Conservation (phyloP, 2,113 vertebrate species). For the Falcunculus frontatus region DNA sequence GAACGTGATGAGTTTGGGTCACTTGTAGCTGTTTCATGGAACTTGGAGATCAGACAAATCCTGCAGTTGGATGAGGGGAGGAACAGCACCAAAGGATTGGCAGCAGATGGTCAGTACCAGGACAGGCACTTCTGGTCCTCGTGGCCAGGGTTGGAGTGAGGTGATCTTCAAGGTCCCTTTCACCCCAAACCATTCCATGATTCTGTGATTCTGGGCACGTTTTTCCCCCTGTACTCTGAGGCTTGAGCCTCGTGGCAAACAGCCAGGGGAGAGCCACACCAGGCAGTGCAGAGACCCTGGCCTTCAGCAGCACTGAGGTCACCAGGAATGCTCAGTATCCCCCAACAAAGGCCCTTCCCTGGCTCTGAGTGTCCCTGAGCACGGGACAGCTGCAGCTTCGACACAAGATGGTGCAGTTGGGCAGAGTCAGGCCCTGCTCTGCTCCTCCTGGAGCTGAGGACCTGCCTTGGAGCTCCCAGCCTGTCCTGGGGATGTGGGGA, state of each 20-base stretch:
- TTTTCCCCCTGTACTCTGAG: background rate
- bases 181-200: background rate
- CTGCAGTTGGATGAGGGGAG: accelerated
- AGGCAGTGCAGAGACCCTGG: background rate
- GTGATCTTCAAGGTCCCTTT: background rate
- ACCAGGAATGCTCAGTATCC: background rate
- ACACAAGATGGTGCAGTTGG: constrained; percentile 37
- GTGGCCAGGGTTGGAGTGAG: background rate
- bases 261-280: background rate
- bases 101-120: background rate
- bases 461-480: background rate
- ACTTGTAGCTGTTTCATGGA: background rate
- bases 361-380: background rate
- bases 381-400: background rate
- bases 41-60: background rate
- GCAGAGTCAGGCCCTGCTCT: background rate
- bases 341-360: background rate
- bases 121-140: background rate
- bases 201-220: background rate
- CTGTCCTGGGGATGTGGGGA: background rate
- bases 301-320: accelerated
- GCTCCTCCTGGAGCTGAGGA: background rate
- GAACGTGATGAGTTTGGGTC: background rate
- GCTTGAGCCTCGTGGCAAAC: accelerated
- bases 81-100: background rate